Evolutionary conservation across 2,113 vertebrate genomes (phyloP), one percentile per base, ranked within the genome.

Genomic region (Chinchilla lanigera): DNA sequence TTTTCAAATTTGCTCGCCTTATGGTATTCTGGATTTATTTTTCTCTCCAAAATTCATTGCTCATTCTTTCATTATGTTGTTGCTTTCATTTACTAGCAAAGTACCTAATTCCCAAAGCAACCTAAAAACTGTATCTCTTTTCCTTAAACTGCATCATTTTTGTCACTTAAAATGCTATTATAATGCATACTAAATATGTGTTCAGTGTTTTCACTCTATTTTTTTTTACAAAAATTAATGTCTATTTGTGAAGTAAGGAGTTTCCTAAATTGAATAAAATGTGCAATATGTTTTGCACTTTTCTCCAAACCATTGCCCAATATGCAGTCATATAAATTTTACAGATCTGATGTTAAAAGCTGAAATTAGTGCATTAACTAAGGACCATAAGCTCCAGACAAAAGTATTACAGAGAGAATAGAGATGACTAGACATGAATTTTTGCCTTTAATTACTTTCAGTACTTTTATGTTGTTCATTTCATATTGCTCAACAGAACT

Each of bases 341-440:
- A 83, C 19, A 58, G 44, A 56, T 41, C 10, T 81, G 26, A 54
- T 73, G 44, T 67, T 28, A 95, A 89, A 86, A n/a, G 61, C 38
- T 56, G 71, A 82, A 94, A 95, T 61, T 80, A 86, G 30, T 80
- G 17, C 47, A 75, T 94, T 93, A 92, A 22, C 81, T 75, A 92
- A 92, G 91, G 60, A 61, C n/a, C 82, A 1, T 82, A 95, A 86
- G 56, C 6, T 77, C 19, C 3, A 52, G 60, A 82, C 67, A 85
- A 52, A 81, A 82, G 41, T 28, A n/a, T 61, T 30, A 60, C 24
- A 75, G 83, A 77, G 3, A 75, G 38, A 35, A 41, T 8, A 75
- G 85, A 85, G n/a, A n/a, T 83, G 67, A 50, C 26, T 16, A 20
- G 65, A 63, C 50, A 81, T 38, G 24, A 28, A 38, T 56, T 60